A percentile compares a stretch with the other conserved stretches of the same genome.
phyloP scores from a whole-genome alignment of 2,797 vertebrate genomes.

The Poecilia velifera region DNA sequence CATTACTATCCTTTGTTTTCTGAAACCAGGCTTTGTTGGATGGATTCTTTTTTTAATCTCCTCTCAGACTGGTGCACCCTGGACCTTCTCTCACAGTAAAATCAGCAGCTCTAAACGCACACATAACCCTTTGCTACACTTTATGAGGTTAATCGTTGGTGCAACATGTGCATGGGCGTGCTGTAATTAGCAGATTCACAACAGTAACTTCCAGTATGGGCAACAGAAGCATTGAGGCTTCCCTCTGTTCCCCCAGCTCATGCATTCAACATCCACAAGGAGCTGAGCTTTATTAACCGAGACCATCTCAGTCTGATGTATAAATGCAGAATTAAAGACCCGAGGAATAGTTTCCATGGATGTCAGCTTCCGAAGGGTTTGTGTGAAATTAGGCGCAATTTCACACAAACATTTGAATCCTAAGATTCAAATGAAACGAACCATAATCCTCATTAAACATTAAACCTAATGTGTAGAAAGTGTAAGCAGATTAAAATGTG shows the following conservation, averaged over 20 bases:
- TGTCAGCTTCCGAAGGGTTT: not conserved
- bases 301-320: not conserved
- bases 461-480: not conserved
- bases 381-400: slow-evolving; percentile 1
- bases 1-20: not conserved
- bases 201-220: not conserved
- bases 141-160: not conserved
- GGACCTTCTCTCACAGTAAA: not conserved
- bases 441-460: not conserved
- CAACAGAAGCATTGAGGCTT: not conserved
- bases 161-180: not conserved
- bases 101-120: not conserved
- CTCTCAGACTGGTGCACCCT: not conserved
- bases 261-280: slow-evolving; percentile 3
- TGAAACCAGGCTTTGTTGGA: not conserved
- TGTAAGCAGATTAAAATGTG: not conserved
- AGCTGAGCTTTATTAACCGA: slow-evolving; percentile 3
- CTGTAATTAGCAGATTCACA: not conserved
- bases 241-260: not conserved
- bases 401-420: too few species aligned
- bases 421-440: not conserved
- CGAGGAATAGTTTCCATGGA: not conserved
- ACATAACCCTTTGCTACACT: too few species aligned
- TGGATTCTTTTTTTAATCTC: not conserved
- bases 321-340: not conserved